Evolutionary conservation across 2,797 vertebrate genomes (phyloP).

Genomic region (Parambassis ranga): DNA sequence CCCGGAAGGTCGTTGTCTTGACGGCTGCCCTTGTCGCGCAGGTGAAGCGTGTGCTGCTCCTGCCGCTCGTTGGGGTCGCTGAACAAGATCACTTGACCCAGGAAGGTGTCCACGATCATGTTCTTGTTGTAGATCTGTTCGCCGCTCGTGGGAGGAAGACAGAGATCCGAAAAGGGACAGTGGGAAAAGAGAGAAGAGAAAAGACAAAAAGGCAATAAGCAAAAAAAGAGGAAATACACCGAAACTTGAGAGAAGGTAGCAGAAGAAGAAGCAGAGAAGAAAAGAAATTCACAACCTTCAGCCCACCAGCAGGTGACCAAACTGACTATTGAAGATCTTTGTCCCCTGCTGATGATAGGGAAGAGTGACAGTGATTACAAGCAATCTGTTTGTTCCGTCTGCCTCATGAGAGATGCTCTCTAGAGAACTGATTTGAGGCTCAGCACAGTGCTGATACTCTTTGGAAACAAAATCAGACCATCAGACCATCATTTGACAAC

Average conservation of each 20-base stretch:
- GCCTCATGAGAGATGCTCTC: no score
- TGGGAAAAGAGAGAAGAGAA: background rate
- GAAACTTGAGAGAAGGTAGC: background rate
- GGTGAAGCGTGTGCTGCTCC: conserved; percentile 89
- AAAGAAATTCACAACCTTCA: no score
- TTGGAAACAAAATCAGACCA: no score
- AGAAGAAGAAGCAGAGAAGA: background rate
- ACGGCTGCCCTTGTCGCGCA: conserved; percentile 88
- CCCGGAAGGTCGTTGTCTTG: conserved; percentile 89
- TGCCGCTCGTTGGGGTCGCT: conserved; percentile 88
- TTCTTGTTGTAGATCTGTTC: conserved; percentile 95
- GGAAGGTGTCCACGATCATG: conserved; percentile 92
- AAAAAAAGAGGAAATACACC: background rate
- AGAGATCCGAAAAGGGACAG: background rate
- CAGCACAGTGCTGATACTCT: no score
- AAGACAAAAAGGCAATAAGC: conserved; percentile 22
- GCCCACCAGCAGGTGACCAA: no score
- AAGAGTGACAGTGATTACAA: no score
- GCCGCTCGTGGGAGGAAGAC: conserved; percentile 18
- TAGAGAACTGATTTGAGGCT: no score
- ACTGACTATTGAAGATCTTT: no score
- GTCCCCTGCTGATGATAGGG: no score
- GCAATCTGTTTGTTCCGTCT: no score
- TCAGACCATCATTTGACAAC: no score
- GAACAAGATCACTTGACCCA: conserved; percentile 90